Conservation (phyloP, 2,113 vertebrate genomes). For the Barbus barbus region DNA sequence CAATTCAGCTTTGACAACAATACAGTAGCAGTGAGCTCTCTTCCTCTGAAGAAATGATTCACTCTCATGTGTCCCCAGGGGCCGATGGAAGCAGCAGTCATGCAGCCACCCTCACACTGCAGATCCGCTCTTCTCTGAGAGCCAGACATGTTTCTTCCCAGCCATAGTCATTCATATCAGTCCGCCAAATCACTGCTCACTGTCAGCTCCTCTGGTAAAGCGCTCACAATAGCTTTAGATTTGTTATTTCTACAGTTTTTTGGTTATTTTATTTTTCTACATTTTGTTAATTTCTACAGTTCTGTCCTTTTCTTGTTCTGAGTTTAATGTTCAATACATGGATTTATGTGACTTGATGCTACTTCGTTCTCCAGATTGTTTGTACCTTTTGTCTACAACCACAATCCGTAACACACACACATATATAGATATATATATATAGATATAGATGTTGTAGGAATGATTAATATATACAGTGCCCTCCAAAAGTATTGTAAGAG, state of each 20-base stretch:
- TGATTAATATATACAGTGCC: too few relatives aligned
- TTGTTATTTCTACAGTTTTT: neutral
- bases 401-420: too few relatives aligned
- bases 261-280: neutral
- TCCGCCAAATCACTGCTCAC: neutral
- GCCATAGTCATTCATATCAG: slow-evolving; percentile 20
- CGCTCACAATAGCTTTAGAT: neutral
- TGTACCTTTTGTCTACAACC: too few relatives aligned
- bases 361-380: too few relatives aligned
- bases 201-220: neutral
- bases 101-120: slow-evolving; percentile 65
- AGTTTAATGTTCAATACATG: too few relatives aligned
- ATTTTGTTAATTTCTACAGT: too few relatives aligned
- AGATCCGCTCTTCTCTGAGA: slow-evolving; percentile 63
- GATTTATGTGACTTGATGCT: too few relatives aligned
- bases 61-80: slow-evolving; percentile 67
- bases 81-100: slow-evolving; percentile 53
- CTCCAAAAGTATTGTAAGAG: too few relatives aligned
- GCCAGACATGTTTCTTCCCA: slow-evolving; percentile 3
- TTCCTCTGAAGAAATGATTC: slow-evolving; percentile 65
- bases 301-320: too few relatives aligned
- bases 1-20: slow-evolving; percentile 18
- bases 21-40: slow-evolving; percentile 10
- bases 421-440: too few relatives aligned
- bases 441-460: too few relatives aligned